Base-by-base conservation (phyloP, 2,113 vertebrate species). In the Cnemophilus loriae region DNA sequence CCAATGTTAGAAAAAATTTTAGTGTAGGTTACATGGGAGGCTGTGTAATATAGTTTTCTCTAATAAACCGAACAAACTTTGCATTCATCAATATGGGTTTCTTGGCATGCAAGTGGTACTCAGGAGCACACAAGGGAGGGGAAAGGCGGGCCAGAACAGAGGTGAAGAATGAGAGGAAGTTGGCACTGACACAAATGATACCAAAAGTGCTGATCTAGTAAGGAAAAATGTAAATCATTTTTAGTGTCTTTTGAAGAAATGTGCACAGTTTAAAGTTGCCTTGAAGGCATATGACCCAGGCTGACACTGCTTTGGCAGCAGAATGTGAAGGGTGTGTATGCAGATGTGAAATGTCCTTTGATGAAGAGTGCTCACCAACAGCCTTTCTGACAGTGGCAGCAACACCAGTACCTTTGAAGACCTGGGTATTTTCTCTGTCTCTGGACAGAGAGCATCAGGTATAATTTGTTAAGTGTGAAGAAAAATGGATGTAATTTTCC, bases 191-290 rank as follows among this genome's bases (percentile, higher is more conserved):
- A 85, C 84, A 97, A 95, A 86, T 49, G 35, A 81, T 93, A 67
- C 50, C 14, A 81, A 94, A 95, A 96, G 74, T 44, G 94, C 86
- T 95, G 84, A 94, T 94, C 96, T 96, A 93, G 69, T 80, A 74
- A 96, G 77, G 90, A 97, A 88, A 69, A 78, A 84, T 80, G 87
- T 52, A 93, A 74, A 94, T 95, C 0, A 55, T 73, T 95, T 96
- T 67, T 56, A 63, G 59, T n/a, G 44, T 78, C 94, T 96, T 96
- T 92, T 95, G 71, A 97, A 97, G 93, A 84, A 79, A 69, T 69
- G 85, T 94, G 65, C 65, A 83, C 84, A 94, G 96, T 84, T 89
- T 84, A 93, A 91, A 69, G n/a, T 44, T 90, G 84, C 73, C 75
- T 96, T 61, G 82, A 92, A 92, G 90, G 84, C 88, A 39, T 73